Evolutionary conservation across 2,797 vertebrate genomes (phyloP), one percentile per base, ranked within the genome.

Genomic region (Urophycis tenuis): DNA sequence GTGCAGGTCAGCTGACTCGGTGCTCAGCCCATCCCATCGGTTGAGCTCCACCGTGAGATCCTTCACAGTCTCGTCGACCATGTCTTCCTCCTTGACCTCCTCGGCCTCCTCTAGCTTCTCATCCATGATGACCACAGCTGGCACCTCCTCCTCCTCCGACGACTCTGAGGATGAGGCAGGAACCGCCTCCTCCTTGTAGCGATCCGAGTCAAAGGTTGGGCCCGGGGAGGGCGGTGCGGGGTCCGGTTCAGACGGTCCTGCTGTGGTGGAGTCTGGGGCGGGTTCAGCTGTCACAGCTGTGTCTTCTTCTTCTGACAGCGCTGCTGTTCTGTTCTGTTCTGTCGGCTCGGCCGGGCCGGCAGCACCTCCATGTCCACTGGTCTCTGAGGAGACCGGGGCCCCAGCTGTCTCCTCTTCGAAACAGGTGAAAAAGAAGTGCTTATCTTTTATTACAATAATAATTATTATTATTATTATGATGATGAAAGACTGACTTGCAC

Each of bases 1-100:
- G 0, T 8, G 74, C 9, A 89, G 84, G 0, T 90, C 85, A 3
- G 84, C 83, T 0, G 77, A 67, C 0, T 89, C 91, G 0, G 90
- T 89, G 80, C 84, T 72, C 41, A 81, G 12, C 0, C 71, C 6
- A 0, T 86, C 81, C 0, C 36, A 1, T 3, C 14, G 78, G 8
- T 92, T 92, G 12, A 91, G 67, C 78, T 93, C 89, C 0, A 81
- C 81, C 0, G 87, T 75, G 1, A 87, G 67, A 49, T 92, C 92
- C 79, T 85, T 81, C 8, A 85, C 87, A 0, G 75, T 78, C 9
- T 87, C 81, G 0, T 86, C 31, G 0, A 35, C 14, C 1, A n/a
- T 0, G 0, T 83, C 85, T 2, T 83, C 72, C 0, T 83, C 70
- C 0, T 71, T 1, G 0, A 31, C 25, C 33, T 82, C 74, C 72